Evolutionary conservation across 1,140 invertebrate genomes (phyloP), one percentile per base, ranked within the genome.

Genomic region (Mya arenaria): DNA sequence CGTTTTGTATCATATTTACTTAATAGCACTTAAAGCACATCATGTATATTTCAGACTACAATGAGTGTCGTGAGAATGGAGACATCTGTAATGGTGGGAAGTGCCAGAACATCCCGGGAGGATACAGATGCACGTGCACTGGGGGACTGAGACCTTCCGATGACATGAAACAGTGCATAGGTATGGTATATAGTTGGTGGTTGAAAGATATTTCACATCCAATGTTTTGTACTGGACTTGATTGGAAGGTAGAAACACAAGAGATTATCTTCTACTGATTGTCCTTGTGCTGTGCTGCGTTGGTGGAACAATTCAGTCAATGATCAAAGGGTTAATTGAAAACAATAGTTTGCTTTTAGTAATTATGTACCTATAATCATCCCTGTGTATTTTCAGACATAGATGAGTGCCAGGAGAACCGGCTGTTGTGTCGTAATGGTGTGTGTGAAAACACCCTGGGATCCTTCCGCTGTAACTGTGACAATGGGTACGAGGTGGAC

Each of bases 71-170:
- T 83, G 96, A 97, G 89, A 95, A 95, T 88, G 93, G 95, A 3
- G 94, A 96, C 85, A 96, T 97, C 55, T 98, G 97, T 91, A 96
- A 96, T 86, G 97, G 97, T 28, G 97, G 97, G 0, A 95, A 95
- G 79, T 98, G 97, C 90, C 95, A 94, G 8, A 97, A 98, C 91
- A 94, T 95, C 30, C 94, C 95, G 0, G 97, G 97, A 10, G 95
- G 95, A 84, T 97, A 96, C 89, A 93, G 94, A 0, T 98, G 97
- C 91, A 94, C 95, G 48, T 97, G 97, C 89, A 95, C 95, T 0
- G 94, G 94, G 39, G 97, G 97, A 15, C 94, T 97, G 84, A 92
- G 95, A 15, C 93, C 95, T 1, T 95, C 95, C 85, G 94, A 94
- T 86, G 96, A 95, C 88, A 95, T 94, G 84, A 95, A 94, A 85